A percentile compares a stretch with the other conserved stretches of the same genome.
Conservation (phyloP, 2,113 vertebrate species). For the Pseudopipra pipra region DNA sequence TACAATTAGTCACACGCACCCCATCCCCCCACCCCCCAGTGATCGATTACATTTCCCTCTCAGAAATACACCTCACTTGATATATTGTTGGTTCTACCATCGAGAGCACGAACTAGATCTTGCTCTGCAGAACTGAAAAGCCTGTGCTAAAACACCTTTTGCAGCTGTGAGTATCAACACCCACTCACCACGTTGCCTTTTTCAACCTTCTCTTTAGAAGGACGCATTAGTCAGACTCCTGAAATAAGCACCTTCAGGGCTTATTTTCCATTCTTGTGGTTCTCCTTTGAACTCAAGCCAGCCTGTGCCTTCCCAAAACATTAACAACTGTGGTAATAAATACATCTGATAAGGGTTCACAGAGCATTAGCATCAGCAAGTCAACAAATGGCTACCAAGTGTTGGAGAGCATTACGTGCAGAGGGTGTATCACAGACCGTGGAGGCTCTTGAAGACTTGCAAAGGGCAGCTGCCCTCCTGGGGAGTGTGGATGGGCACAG, state of each 20-base stretch:
- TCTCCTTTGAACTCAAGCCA: slow-evolving; percentile 44
- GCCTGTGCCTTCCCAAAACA: slow-evolving; percentile 13
- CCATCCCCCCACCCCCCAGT: not conserved
- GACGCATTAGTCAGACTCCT: slow-evolving; percentile 10
- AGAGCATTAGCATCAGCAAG: slow-evolving; percentile 2
- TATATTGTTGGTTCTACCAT: not conserved
- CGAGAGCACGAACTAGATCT: not conserved
- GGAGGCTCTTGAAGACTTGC: not conserved
- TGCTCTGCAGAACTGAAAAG: not conserved
- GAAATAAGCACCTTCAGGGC: not conserved
- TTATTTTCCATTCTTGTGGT: not conserved
- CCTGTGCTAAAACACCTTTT: not conserved
- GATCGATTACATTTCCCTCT: not conserved
- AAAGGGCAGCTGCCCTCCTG: not conserved
- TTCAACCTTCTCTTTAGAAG: not conserved
- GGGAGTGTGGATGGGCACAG: not conserved
- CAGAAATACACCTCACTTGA: not conserved
- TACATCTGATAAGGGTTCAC: slow-evolving; percentile 29
- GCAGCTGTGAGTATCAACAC: slow-evolving; percentile 14
- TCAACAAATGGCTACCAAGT: slow-evolving; percentile 3
- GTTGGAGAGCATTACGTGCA: not conserved
- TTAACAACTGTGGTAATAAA: slow-evolving; percentile 13
- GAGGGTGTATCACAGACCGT: fast-evolving
- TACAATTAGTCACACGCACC: not conserved
- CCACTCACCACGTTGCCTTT: not conserved